A percentile compares a stretch with the other conserved stretches of the same genome.
phyloP scores from a whole-genome alignment of 1,140 invertebrate genomes.

The Cotesia vestalis region DNA sequence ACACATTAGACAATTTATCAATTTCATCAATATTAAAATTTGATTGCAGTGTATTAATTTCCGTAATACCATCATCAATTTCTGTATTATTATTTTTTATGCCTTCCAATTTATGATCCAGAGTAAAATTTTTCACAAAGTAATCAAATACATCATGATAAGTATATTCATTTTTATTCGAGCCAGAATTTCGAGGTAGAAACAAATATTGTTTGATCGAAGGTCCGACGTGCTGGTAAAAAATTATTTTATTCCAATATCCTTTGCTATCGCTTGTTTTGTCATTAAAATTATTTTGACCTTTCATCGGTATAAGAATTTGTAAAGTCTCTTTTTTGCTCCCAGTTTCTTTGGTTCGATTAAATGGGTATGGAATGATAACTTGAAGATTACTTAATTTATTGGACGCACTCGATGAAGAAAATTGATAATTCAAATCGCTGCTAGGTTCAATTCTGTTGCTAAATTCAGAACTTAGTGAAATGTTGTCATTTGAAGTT shows the following conservation, averaged over 20 bases:
- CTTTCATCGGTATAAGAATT: slow-evolving; percentile 9
- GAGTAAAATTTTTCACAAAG: slow-evolving; percentile 40
- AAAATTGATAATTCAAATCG: slow-evolving; percentile 44
- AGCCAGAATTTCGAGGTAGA: neutral
- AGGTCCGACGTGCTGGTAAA: slow-evolving; percentile 30
- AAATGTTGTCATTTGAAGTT: neutral
- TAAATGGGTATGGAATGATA: slow-evolving; percentile 36
- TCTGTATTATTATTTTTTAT: no score
- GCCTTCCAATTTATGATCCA: neutral
- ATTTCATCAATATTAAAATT: slow-evolving; percentile 5
- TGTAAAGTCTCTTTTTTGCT: neutral
- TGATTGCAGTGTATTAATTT: neutral
- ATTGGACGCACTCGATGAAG: slow-evolving; percentile 31
- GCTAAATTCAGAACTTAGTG: slow-evolving; percentile 34
- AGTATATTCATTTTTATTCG: neutral
- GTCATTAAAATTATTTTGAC: slow-evolving; percentile 25
- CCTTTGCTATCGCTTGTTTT: slow-evolving; percentile 18
- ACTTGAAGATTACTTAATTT: slow-evolving; percentile 25
- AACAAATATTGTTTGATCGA: slow-evolving; percentile 25
- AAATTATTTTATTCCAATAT: slow-evolving; percentile 33
- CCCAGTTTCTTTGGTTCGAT: slow-evolving; percentile 16
- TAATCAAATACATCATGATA: slow-evolving; percentile 37
- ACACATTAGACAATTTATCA: slow-evolving; percentile 40
- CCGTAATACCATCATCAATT: neutral
- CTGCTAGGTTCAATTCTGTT: slow-evolving; percentile 38